Conservation (phyloP, 2,888 invertebrate genomes). For the Blastobasis adustella region DNA sequence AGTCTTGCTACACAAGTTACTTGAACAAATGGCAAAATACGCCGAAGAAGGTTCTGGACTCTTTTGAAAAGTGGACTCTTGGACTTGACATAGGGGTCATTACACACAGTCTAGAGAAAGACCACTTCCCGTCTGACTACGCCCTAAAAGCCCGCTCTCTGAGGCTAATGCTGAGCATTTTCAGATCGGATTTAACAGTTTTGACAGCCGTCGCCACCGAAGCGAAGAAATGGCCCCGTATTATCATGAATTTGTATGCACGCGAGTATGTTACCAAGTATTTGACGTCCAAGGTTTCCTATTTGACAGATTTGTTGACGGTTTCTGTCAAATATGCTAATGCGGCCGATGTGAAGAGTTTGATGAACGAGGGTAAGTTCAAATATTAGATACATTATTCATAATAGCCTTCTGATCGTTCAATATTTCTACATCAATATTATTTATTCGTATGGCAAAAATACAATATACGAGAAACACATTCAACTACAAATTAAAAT, state of each 20-base stretch:
- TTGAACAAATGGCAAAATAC: constrained; percentile 10
- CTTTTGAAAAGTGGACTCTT: constrained; percentile 19
- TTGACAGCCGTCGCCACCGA: constrained; percentile 2
- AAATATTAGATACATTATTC: no score
- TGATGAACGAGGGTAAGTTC: constrained; percentile 15
- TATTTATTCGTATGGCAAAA: no score
- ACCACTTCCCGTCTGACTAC: constrained; percentile 16
- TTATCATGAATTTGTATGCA: constrained; percentile 2
- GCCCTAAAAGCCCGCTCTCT: constrained; percentile 15
- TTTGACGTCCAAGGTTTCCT: constrained; percentile 16
- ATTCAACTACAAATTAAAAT: no score
- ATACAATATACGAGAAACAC: no score
- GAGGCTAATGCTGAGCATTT: constrained; percentile 19
- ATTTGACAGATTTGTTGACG: constrained; percentile 25
- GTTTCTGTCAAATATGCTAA: constrained; percentile 24
- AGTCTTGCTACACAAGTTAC: constrained; percentile 17
- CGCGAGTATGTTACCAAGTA: neutral
- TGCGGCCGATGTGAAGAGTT: constrained; percentile 16
- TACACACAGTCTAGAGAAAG: constrained; percentile 20
- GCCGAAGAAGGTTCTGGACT: constrained; percentile 6
- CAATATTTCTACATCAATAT: no score
- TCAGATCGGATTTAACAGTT: constrained; percentile 4
- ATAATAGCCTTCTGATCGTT: no score
- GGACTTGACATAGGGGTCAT: constrained; percentile 21
- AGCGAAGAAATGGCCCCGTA: constrained; percentile 3